Evolutionary conservation across 2,888 invertebrate species (phyloP), one percentile per base, ranked within the genome.

Genomic region (Coelinius sp.): DNA sequence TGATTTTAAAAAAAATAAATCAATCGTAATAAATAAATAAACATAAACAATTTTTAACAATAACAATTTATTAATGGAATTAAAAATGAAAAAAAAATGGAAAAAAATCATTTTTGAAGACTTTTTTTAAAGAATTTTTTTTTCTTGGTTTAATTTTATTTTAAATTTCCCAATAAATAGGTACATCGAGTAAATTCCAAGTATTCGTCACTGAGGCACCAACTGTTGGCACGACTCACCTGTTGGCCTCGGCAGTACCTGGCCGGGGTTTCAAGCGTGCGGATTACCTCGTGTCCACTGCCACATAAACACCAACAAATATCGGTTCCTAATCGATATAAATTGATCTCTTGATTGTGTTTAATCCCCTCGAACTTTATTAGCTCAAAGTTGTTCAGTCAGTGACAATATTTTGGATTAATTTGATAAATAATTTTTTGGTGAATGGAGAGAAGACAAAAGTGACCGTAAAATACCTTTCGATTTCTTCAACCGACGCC

Each of bases 221-320:
- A 82, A 81, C 80, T 77, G 83, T 75, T 81, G 82, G 82, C 83
- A 80, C 76, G 77, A 80, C 83, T 83, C 84, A 84, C 84, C 84
- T 80, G 80, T 82, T 79, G 82, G 82, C 81, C 79, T 81, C 80
- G 79, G 65, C 78, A 83, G 83, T 83, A 79, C 79, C 79, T 78
- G 80, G 77, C 78, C 78, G 81, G 78, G 78, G 78, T 80, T 81
- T 82, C 80, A 71, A 81, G 76, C 77, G 83, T 77, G 79, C 81
- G 83, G 83, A 79, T 63, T 52, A 74, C 76, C 75, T 76, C 75
- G 75, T 74, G 76, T 72, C 69, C 73, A 72, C 64, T 5, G 38
- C 38, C 31, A 65, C 12, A 46, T 68, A 67, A 27, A 67, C 27
- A n/a, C 24, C 22, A 35, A 53, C 1, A 31, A 56, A 14, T 52